phyloP scores from a whole-genome alignment of 2,113 vertebrate genomes.

The Eidolon helvum region DNA sequence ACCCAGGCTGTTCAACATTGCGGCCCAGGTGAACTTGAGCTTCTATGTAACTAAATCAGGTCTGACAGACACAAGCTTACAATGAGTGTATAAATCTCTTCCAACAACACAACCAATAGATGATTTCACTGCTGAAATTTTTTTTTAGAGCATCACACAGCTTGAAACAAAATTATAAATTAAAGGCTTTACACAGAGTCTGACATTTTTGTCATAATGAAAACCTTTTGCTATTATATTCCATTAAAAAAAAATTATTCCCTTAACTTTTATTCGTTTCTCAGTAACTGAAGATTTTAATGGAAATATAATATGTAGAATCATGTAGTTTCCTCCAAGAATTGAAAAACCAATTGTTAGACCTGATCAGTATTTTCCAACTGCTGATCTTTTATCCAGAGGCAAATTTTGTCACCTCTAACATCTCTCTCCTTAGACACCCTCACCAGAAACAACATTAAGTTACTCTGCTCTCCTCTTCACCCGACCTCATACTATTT shows the following conservation, averaged over 20 bases:
- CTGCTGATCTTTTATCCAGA: neutral
- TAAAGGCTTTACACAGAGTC: conserved; percentile 10
- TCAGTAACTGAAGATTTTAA: conserved; percentile 27
- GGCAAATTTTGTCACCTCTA: neutral
- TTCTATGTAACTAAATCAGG: neutral
- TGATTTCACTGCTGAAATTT: neutral
- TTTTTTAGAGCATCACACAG: neutral
- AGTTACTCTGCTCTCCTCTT: neutral
- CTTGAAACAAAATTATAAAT: conserved; percentile 48
- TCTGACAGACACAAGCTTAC: neutral
- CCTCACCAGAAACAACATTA: neutral
- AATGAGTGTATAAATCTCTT: neutral
- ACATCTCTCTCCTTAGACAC: neutral
- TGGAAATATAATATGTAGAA: conserved; percentile 20
- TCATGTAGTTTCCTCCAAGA: conserved; percentile 14
- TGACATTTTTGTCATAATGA: conserved; percentile 52
- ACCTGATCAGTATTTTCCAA: neutral
- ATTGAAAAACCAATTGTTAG: neutral
- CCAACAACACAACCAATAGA: neutral
- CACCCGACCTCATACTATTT: neutral
- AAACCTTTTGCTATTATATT: conserved; percentile 42
- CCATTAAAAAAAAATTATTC: neutral
- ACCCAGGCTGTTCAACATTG: neutral
- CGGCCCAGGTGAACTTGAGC: neutral
- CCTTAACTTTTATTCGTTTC: neutral